Evolutionary conservation across 2,113 vertebrate genomes (phyloP).

Genomic region (Lutjanus erythropterus): DNA sequence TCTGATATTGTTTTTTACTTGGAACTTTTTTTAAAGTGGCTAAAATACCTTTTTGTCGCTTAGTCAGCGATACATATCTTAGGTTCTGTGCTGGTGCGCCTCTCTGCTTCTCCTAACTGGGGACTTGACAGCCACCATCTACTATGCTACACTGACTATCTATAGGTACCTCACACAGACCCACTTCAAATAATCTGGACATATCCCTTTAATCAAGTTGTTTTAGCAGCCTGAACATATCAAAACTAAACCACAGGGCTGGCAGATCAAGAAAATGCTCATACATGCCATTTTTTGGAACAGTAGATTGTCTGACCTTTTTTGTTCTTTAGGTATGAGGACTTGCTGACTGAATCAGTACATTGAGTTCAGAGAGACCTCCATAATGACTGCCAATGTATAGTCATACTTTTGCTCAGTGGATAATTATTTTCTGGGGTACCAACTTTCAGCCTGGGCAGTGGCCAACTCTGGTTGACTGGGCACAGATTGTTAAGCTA

Average conservation of each 20-base stretch:
- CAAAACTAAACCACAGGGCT: background rate
- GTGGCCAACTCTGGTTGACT: constrained; percentile 57
- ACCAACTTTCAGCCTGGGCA: constrained; percentile 56
- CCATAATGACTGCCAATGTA: constrained; percentile 13
- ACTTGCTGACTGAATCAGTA: constrained; percentile 10
- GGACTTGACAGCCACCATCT: background rate
- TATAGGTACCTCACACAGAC: too few species aligned
- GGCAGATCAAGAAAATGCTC: background rate
- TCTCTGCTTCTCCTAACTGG: too few species aligned
- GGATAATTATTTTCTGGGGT: constrained; percentile 51
- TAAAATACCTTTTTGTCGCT: too few species aligned
- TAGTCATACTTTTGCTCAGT: constrained; percentile 34
- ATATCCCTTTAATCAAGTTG: too few species aligned
- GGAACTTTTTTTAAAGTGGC: too few species aligned
- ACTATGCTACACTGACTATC: too few species aligned
- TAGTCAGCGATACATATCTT: too few species aligned
- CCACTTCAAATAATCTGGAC: too few species aligned
- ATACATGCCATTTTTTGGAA: background rate
- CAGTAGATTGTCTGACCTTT: background rate
- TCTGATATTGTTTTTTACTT: too few species aligned
- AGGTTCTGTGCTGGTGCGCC: too few species aligned
- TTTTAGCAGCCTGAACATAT: background rate
- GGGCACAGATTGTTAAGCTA: constrained; percentile 59
- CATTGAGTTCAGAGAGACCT: constrained; percentile 12
- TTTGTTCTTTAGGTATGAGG: background rate